Evolutionary conservation across 2,888 invertebrate genomes (phyloP), one percentile per base, ranked within the genome.

Genomic region (Tigriopus californicus): DNA sequence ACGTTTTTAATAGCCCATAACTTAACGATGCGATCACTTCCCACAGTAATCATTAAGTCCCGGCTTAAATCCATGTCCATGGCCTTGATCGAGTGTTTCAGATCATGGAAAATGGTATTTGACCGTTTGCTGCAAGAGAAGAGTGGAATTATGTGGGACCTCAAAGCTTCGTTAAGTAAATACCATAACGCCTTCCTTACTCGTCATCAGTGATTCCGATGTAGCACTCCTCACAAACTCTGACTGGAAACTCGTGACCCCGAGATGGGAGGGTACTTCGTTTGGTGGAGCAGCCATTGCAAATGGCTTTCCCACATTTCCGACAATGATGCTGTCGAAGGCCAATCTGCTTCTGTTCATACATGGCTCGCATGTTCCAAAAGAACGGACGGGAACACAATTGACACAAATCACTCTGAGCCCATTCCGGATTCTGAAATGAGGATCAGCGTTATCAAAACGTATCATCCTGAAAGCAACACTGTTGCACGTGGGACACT

Each of bases 281-380:
- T 70, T 85, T 83, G 60, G 82, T 80, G 15, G 91, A 90, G 72
- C 98, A 99, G 65, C 80, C 78, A 68, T 87, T 90, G 73, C 98
- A 98, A 58, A 92, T 82, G 13, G 98, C 97, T 70, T 85, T 83
- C 49, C 98, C 98, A 74, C 97, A 98, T 62, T 64, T 70, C 20
- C 78, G 63, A 62, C 89, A 90, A 73, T 88, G 88, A 73, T 89
- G 88, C 70, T 89, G 88, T 58, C 94, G 81, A 24, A 89, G 78
- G 62, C 90, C 90, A 58, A 97, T 76, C 69, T 88, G 90, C 68
- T 88, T 83, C 73, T 88, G 88, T 72, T 95, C 91, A 86, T 97
- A 91, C 95, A 99, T 98, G 12, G 89, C 90, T 63, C 87, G 80
- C 57, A 98, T 79, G 73, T 99, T 99, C 98, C 98, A 98, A 73